Base-by-base conservation (phyloP, 2,113 vertebrate species). In the Fukomys damarensis region DNA sequence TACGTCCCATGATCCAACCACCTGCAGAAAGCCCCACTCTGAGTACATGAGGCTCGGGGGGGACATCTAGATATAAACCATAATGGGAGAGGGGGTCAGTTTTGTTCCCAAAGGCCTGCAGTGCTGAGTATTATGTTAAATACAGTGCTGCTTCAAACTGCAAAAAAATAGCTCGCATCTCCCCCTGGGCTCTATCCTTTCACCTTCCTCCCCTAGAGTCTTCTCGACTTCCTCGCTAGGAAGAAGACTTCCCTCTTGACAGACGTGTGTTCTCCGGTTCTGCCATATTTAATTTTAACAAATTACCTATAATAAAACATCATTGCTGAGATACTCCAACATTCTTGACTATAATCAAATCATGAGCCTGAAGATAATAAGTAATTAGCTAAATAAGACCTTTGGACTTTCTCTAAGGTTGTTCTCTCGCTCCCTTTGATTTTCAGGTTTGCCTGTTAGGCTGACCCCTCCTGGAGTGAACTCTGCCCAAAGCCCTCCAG, bases 351-450 rank as follows among this genome's bases (percentile, higher is more conserved):
- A 2, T 41, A 87, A 46, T 95, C 87, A 46, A 35, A 41, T 79
- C 41, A 20, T 32, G 5, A 90, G 35, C 85, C 9, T 81, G 68
- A 88, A 79, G 70, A 80, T 82, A 61, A 72, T 83, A 56, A 96
- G 59, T 87, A 79, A 89, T 91, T 86, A 80, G 35, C 81, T 81
- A 61, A 84, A 65, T 70, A 58, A 96, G 58, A 54, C 59, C 82
- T 61, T 91, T 28, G 41, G 43, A 88, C 77, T 81, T 30, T 11
- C 22, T 58, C 20, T 41, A 41, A 28, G 20, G 46, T 63, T 43
- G 74, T 32, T 93, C 89, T 90, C 12, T 59, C 3, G 17, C 30
- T 43, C 28, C 81, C 13, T 43, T 86, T 93, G 93, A 35, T 90
- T 96, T 96, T 52, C 46, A n/a, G 46, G 59, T 70, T 95, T 59